phyloP scores from a whole-genome alignment of 2,797 vertebrate species.

The Streptopelia turtur region DNA sequence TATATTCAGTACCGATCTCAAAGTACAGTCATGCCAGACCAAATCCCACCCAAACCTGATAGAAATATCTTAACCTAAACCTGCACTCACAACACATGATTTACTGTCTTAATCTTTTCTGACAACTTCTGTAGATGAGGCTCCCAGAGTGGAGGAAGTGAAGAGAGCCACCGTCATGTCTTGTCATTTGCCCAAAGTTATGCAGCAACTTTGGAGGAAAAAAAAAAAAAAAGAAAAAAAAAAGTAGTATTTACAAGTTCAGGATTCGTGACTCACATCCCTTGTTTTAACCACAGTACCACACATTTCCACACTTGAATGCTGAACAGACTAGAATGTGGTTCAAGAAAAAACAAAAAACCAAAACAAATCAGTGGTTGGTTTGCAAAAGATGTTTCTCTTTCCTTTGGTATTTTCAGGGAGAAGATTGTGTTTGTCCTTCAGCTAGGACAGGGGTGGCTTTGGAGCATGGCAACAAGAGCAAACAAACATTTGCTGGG shows the following conservation, averaged over 20 bases:
- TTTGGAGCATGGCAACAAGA: constrained; percentile 39
- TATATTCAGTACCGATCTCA: background rate
- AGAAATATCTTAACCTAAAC: background rate
- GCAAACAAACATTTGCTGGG: constrained; percentile 46
- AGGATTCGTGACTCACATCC: constrained; percentile 50
- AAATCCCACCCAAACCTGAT: background rate
- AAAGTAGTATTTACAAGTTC: constrained; percentile 6
- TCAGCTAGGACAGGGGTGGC: background rate
- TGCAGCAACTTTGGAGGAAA: background rate
- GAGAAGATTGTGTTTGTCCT: background rate
- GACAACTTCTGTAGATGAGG: constrained; percentile 5
- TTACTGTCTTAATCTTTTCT: background rate
- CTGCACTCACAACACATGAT: background rate
- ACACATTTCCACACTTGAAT: constrained; percentile 45
- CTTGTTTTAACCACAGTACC: constrained; percentile 48
- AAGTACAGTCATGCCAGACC: background rate
- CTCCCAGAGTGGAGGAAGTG: background rate
- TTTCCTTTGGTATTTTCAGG: background rate
- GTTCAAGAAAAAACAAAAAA: background rate
- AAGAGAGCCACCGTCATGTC: background rate
- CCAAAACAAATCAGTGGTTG: background rate
- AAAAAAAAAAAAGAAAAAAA: no score
- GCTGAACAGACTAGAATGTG: constrained; percentile 47
- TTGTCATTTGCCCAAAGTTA: constrained; percentile 4
- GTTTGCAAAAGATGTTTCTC: constrained; percentile 20